Percentiles rank a stretch among this genome's conserved stretches.
These are phyloP conservation scores for Coregonus sp. DNA, from an alignment of 2,797 vertebrate species.

Conservation along the genomic window DNA sequence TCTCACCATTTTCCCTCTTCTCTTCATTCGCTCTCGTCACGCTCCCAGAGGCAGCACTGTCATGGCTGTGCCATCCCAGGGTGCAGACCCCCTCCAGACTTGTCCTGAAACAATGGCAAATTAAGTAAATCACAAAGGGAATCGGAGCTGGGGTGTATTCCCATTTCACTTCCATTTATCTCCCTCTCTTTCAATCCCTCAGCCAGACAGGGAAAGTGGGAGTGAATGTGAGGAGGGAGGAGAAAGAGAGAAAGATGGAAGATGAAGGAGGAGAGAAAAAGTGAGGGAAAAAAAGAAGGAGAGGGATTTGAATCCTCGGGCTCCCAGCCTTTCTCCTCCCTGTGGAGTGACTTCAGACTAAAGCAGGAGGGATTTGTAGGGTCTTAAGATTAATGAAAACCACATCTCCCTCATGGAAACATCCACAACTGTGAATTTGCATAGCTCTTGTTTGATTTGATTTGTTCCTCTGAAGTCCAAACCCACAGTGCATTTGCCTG, in stretches of 20 bases:
- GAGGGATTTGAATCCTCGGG: slow-evolving; percentile 41
- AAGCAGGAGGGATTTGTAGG: slow-evolving; percentile 64
- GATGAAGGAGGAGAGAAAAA: slow-evolving; percentile 31
- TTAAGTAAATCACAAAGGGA: slow-evolving; percentile 67
- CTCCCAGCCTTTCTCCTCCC: slow-evolving; percentile 47
- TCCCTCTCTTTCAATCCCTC: slow-evolving; percentile 46
- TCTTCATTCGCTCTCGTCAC: slow-evolving; percentile 58
- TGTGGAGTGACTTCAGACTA: slow-evolving; percentile 55
- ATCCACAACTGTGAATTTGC: slow-evolving; percentile 65
- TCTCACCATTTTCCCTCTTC: slow-evolving; percentile 40
- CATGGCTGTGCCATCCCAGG: slow-evolving; percentile 41
- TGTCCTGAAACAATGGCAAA: slow-evolving; percentile 54
- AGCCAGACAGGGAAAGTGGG: slow-evolving; percentile 36
- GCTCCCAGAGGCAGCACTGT: slow-evolving; percentile 47
- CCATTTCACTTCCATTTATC: slow-evolving; percentile 55
- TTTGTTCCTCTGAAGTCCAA: neutral
- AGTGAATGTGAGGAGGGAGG: slow-evolving; percentile 23
- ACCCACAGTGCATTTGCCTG: neutral
- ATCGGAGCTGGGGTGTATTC: slow-evolving; percentile 52
- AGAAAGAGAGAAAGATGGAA: slow-evolving; percentile 18
- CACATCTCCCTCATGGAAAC: slow-evolving; percentile 66
- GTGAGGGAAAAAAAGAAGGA: slow-evolving; percentile 23
- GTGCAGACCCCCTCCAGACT: slow-evolving; percentile 37
- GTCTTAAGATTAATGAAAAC: slow-evolving; percentile 67
- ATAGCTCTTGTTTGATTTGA: slow-evolving; percentile 48